phyloP scores from a whole-genome alignment of 2,113 vertebrate genomes.

The Eira barbara region DNA sequence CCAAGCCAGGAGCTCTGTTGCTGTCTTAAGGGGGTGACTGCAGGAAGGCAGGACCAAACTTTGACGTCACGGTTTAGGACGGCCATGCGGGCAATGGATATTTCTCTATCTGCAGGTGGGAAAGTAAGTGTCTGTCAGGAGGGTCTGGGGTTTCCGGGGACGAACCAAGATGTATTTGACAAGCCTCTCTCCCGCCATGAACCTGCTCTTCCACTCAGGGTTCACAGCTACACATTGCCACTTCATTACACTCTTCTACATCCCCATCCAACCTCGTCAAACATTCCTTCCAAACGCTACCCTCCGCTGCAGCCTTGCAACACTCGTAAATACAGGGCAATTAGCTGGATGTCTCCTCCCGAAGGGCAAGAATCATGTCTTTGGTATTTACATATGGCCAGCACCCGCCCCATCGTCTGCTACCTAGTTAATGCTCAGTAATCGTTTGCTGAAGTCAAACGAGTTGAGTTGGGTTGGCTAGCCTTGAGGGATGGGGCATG shows the following conservation, averaged over 20 bases:
- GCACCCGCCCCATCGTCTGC: background rate
- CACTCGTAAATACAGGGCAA: background rate
- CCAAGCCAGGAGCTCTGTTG: background rate
- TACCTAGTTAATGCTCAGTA: background rate
- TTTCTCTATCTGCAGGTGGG: background rate
- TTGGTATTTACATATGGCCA: background rate
- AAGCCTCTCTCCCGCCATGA: background rate
- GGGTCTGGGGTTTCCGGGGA: background rate
- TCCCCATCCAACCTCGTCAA: background rate
- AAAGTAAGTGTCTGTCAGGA: background rate
- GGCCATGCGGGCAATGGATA: background rate
- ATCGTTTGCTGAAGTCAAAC: background rate
- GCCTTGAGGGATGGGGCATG: background rate
- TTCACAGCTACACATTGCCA: background rate
- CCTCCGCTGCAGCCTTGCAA: background rate
- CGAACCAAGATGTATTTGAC: background rate
- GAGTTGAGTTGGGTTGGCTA: conserved; percentile 12
- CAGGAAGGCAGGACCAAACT: background rate
- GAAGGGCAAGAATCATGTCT: background rate
- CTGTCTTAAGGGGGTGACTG: background rate
- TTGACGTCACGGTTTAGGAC: background rate
- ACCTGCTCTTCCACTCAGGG: background rate
- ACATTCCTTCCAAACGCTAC: background rate
- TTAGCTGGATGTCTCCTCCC: background rate
- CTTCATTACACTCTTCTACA: background rate